Conservation (phyloP, 1,140 invertebrate genomes). For the Fopius arisanus region DNA sequence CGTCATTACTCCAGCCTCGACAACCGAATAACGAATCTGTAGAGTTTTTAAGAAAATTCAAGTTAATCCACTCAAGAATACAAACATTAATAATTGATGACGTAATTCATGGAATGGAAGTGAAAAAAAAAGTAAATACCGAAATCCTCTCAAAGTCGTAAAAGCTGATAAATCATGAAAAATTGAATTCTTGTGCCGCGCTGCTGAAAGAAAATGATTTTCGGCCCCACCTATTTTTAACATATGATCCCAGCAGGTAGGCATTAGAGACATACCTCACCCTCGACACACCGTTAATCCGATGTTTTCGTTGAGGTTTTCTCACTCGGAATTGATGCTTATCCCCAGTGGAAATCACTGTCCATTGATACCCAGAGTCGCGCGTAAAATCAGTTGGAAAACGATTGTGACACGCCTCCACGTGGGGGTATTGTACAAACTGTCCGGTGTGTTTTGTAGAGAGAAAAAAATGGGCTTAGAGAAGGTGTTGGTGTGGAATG, state of each 20-base stretch:
- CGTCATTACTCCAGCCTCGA: too few species aligned
- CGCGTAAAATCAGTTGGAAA: constrained; percentile 34
- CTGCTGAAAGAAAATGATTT: constrained; percentile 5
- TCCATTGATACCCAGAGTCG: constrained; percentile 21
- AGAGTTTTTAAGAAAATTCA: too few species aligned
- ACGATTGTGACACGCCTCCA: constrained; percentile 33
- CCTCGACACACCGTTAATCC: background rate
- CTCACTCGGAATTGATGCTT: constrained; percentile 14
- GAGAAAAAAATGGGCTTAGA: background rate
- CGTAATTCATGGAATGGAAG: too few species aligned
- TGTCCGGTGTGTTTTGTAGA: background rate
- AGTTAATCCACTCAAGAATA: too few species aligned
- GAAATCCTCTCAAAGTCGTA: background rate
- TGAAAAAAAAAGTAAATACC: background rate
- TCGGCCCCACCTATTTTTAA: constrained; percentile 4
- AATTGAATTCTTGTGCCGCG: background rate
- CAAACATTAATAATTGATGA: too few species aligned
- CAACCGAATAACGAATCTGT: too few species aligned
- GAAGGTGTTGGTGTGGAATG: constrained; percentile 12
- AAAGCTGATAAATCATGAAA: background rate
- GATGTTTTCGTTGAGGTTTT: constrained; percentile 12
- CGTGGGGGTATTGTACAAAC: constrained; percentile 5
- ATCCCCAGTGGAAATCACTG: constrained; percentile 27
- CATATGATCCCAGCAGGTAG: constrained; percentile 15
- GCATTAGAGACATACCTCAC: background rate